Evolutionary conservation across 2,797 vertebrate genomes (phyloP), one percentile per base, ranked within the genome.

Genomic region (Sciurus vulgaris): DNA sequence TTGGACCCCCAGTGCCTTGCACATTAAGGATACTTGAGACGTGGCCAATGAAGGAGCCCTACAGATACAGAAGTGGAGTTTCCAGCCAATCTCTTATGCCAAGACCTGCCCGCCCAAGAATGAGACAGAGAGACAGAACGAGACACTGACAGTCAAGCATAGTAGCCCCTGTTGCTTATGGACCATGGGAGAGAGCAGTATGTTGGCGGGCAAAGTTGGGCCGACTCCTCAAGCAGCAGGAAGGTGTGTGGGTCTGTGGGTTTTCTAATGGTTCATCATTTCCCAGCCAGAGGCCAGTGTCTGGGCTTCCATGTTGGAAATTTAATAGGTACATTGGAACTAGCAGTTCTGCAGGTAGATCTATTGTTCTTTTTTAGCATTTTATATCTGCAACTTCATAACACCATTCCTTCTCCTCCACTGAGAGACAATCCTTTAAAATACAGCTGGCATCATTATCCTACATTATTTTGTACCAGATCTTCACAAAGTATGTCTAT

Each of bases 41-140:
- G 5, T n/a, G 5, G 7, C 12, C 83, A 20, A 35, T 51, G 35
- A 41, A 35, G 2, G n/a, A 86, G 15, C 3, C 33, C 44, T 35
- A 3, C 17, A 14, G 10, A 5, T 51, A 28, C 9, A 70, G 24
- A 51, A 59, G 8, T 74, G 5, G 30, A 56, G 44, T 7, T 51
- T 91, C 41, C 59, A 77, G 12, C 65, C 10, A 67, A 88, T 74
- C 20, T 65, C 7, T 93, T 54, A 74, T 91, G 22, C 38, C 35
- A 78, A 26, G 61, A 9, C 20, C 51, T 94, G 49, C 20, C 15
- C 2, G 24, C 9, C 7, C 12, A 87, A 93, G 5, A 30, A 72
- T 20, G 35, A 73, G 30, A 73, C 2, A 65, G 38, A 90, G 30
- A 0, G 28, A 63, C 18, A 88, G 20, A 6, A 8, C 33, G 77